phyloP scores from a whole-genome alignment of 1,140 invertebrate species.

The Drosophila repletoides region DNA sequence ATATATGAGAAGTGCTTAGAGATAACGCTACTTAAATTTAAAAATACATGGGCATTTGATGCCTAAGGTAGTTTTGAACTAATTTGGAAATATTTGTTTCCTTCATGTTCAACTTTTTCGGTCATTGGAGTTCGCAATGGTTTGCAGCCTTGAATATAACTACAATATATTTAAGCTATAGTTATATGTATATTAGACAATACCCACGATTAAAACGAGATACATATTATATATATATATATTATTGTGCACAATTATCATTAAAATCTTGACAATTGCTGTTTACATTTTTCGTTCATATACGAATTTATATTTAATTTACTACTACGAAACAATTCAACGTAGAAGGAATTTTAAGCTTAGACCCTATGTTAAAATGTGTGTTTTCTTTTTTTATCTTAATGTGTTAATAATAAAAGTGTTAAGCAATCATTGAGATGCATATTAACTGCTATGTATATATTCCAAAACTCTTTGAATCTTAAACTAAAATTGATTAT shows the following conservation, averaged over 20 bases:
- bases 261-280: not conserved
- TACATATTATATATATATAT: too few species aligned
- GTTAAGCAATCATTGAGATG: constrained; percentile 3
- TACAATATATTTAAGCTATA: too few species aligned
- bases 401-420: not conserved
- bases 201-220: not conserved
- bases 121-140: too few species aligned
- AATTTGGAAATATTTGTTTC: too few species aligned
- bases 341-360: not conserved
- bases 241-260: not conserved
- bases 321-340: not conserved
- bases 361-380: not conserved
- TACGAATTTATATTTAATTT: not conserved
- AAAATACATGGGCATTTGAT: too few species aligned
- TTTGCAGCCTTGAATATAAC: too few species aligned
- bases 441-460: constrained; percentile 6
- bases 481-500: too few species aligned
- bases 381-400: not conserved
- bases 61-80: too few species aligned
- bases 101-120: too few species aligned
- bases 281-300: not conserved
- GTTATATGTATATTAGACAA: too few species aligned
- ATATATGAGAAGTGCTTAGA: too few species aligned
- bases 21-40: too few species aligned
- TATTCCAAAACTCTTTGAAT: not conserved